phyloP scores from a whole-genome alignment of 2,888 invertebrate species.

The Luffia ferchaultella region DNA sequence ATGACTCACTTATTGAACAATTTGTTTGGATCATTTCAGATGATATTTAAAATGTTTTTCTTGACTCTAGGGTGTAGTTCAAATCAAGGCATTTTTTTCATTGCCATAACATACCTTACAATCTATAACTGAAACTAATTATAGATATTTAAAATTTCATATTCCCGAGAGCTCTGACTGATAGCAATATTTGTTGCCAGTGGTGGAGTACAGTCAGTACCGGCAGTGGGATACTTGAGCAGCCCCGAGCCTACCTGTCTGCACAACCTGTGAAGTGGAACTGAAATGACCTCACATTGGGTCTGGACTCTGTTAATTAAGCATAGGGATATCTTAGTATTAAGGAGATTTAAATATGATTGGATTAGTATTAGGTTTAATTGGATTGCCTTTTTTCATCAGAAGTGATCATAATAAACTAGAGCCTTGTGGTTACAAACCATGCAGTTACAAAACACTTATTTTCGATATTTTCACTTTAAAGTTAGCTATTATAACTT shows the following conservation, averaged over 20 bases:
- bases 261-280: conserved; percentile 31
- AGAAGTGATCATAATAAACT: not conserved
- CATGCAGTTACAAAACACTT: conserved; percentile 26
- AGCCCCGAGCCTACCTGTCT: not conserved
- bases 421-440: conserved; percentile 22
- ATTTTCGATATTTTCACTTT: not conserved
- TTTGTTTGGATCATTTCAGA: no score
- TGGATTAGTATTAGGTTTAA: conserved; percentile 54
- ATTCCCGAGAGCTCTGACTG: conserved; percentile 40
- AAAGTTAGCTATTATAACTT: no score
- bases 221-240: not conserved
- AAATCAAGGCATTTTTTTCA: no score
- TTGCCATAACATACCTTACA: no score
- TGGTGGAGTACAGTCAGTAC: conserved; percentile 37
- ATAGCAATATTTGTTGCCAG: conserved; percentile 42
- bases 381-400: conserved; percentile 23
- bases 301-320: conserved; percentile 46
- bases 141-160: conserved; percentile 4
- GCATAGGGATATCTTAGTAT: conserved; percentile 43
- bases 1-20: no score
- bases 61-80: no score
- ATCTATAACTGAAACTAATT: not conserved
- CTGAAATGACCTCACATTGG: conserved; percentile 50
- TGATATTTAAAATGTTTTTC: no score
- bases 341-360: conserved; percentile 59